A percentile compares a stretch with the other conserved stretches of the same genome.
phyloP scores from a whole-genome alignment of 2,113 vertebrate species.

The Daboia siamensis region DNA sequence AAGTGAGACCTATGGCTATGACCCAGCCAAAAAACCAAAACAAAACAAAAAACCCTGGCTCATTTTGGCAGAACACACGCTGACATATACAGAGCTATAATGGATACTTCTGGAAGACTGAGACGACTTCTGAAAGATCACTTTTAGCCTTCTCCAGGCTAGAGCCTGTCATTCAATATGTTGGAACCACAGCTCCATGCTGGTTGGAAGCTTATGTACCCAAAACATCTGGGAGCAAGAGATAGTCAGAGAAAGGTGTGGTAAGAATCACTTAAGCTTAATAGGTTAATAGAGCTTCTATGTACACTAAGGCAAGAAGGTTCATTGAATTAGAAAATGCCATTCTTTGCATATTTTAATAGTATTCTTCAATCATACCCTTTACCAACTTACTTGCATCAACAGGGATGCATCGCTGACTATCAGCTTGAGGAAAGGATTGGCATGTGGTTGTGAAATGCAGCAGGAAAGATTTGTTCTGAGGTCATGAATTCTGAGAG shows the following conservation, averaged over 20 bases:
- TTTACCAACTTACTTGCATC: neutral
- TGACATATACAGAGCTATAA: neutral
- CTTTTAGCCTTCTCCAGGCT: neutral
- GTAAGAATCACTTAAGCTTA: neutral
- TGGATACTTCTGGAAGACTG: conserved; percentile 5
- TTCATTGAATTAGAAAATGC: neutral
- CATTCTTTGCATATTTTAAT: neutral
- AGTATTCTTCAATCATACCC: neutral
- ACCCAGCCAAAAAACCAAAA: neutral
- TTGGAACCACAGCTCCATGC: neutral
- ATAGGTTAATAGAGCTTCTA: neutral
- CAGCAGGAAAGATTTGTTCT: neutral
- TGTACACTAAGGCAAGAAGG: neutral
- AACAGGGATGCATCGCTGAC: neutral
- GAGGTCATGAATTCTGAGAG: neutral
- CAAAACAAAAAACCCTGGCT: neutral
- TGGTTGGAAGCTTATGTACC: neutral
- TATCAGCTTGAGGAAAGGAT: neutral
- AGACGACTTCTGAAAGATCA: neutral
- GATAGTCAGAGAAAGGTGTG: neutral
- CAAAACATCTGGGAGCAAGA: neutral
- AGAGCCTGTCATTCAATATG: neutral
- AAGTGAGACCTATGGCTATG: neutral
- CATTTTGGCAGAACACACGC: neutral
- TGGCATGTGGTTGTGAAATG: neutral